These are phyloP conservation scores for Chelidonichthys spinosus DNA, from an alignment of 2,797 vertebrate species.

Conservation along the genomic window DNA sequence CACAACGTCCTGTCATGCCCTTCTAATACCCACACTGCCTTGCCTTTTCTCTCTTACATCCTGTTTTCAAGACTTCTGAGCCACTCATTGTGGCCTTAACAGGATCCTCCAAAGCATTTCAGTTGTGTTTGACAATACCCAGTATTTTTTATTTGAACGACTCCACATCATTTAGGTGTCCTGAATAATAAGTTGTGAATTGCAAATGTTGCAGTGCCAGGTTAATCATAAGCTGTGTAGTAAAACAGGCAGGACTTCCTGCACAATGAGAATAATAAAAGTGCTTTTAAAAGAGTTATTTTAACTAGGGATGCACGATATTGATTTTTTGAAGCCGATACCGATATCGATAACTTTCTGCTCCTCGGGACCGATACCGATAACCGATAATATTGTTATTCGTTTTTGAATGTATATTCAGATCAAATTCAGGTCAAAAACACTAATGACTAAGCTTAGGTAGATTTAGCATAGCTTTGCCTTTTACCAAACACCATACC, in stretches of 20 bases:
- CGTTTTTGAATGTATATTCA: too few species aligned
- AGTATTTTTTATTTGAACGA: slow-evolving; percentile 43
- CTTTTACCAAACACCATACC: too few species aligned
- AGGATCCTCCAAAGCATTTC: slow-evolving; percentile 66
- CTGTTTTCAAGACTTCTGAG: slow-evolving; percentile 79
- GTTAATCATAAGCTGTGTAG: not conserved
- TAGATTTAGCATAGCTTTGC: too few species aligned
- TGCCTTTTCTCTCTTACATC: slow-evolving; percentile 77
- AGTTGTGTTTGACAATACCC: slow-evolving; percentile 55
- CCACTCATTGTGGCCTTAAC: slow-evolving; percentile 70
- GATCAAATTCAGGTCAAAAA: too few species aligned
- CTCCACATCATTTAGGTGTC: slow-evolving; percentile 26
- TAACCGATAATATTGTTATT: too few species aligned
- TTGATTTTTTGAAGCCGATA: too few species aligned
- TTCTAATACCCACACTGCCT: slow-evolving; percentile 68
- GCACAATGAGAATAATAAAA: not conserved
- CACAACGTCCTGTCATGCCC: slow-evolving; percentile 73
- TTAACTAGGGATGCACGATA: too few species aligned
- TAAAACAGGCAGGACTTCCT: slow-evolving; percentile 7
- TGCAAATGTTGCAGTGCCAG: slow-evolving; percentile 3
- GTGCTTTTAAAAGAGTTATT: not conserved
- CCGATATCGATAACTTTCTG: too few species aligned
- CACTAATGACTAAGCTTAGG: too few species aligned
- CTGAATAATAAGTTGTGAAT: slow-evolving; percentile 19
- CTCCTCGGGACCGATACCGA: too few species aligned